Percentiles rank a stretch among this genome's conserved stretches.
These are phyloP conservation scores for Ormia ochracea DNA, from an alignment of 2,888 invertebrate genomes.

Conservation along the genomic window DNA sequence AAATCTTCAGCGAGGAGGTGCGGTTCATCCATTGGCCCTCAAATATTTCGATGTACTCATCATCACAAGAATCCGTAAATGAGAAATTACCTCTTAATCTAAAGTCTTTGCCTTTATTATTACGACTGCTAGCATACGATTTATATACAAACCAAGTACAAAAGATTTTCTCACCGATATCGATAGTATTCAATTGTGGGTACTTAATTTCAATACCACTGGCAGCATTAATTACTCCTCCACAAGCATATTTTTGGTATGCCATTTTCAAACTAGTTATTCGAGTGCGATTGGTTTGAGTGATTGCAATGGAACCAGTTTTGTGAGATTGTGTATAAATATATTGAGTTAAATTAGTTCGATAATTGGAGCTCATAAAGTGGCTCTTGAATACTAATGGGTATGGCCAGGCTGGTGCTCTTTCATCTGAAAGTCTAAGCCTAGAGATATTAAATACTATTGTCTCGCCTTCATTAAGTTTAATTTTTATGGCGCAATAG, in stretches of 20 bases:
- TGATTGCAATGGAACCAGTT: conserved; percentile 64
- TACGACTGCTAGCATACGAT: conserved; percentile 42
- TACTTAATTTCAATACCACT: conserved; percentile 72
- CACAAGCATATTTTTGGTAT: conserved; percentile 83
- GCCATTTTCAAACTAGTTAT: conserved; percentile 73
- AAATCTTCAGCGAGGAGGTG: neutral
- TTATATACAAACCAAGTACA: conserved; percentile 84
- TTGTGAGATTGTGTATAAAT: conserved; percentile 36
- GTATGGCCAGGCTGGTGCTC: neutral
- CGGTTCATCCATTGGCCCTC: conserved; percentile 60
- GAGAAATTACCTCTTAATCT: conserved; percentile 78
- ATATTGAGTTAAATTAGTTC: conserved; percentile 28
- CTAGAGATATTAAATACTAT: conserved; percentile 66
- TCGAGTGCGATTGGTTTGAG: conserved; percentile 53
- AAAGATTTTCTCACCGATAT: conserved; percentile 77
- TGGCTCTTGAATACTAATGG: neutral
- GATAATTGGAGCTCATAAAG: neutral
- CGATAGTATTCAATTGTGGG: conserved; percentile 67
- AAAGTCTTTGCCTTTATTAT: conserved; percentile 65
- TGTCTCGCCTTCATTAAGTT: conserved; percentile 64
- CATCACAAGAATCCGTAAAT: conserved; percentile 79
- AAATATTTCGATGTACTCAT: conserved; percentile 78
- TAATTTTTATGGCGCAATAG: conserved; percentile 66
- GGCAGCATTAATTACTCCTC: conserved; percentile 79
- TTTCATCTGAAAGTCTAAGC: neutral